Evolutionary conservation across 2,888 invertebrate species (phyloP).

Genomic region (Silvanus unidentatus): DNA sequence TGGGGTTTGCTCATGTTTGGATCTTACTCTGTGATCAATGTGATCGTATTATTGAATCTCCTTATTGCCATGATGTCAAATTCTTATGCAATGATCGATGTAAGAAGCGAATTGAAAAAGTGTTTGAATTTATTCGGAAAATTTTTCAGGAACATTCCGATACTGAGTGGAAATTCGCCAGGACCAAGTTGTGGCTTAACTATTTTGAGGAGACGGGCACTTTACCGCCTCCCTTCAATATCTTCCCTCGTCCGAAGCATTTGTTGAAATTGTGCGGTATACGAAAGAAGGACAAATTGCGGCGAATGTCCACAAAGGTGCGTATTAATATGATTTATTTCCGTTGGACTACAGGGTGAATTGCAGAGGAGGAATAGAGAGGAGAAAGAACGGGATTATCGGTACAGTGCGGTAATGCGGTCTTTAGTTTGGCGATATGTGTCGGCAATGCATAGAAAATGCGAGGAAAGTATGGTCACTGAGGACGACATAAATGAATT

Average conservation of each 20-base stretch:
- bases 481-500: constrained; percentile 93
- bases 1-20: constrained; percentile 98
- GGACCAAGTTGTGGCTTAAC: constrained; percentile 91
- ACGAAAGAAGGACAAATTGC: constrained; percentile 55
- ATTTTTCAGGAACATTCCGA: constrained; percentile 77
- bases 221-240: constrained; percentile 89
- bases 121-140: background rate
- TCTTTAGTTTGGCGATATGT: constrained; percentile 91
- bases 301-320: constrained; percentile 53
- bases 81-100: constrained; percentile 85
- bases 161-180: constrained; percentile 94
- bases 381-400: constrained; percentile 62
- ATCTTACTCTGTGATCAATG: constrained; percentile 93
- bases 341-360: constrained; percentile 3
- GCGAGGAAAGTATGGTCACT: constrained; percentile 79
- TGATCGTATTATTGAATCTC: constrained; percentile 95
- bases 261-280: constrained; percentile 61
- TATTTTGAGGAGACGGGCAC: constrained; percentile 91
- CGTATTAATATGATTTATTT: background rate
- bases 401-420: constrained; percentile 78
- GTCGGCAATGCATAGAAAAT: constrained; percentile 76
- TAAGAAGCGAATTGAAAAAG: background rate
- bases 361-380: constrained; percentile 51
- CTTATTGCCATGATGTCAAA: constrained; percentile 99
- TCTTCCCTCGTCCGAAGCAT: constrained; percentile 82